Evolutionary conservation across 2,888 invertebrate species (phyloP), one percentile per base, ranked within the genome.

Genomic region (Dorcus parallelipipedus): DNA sequence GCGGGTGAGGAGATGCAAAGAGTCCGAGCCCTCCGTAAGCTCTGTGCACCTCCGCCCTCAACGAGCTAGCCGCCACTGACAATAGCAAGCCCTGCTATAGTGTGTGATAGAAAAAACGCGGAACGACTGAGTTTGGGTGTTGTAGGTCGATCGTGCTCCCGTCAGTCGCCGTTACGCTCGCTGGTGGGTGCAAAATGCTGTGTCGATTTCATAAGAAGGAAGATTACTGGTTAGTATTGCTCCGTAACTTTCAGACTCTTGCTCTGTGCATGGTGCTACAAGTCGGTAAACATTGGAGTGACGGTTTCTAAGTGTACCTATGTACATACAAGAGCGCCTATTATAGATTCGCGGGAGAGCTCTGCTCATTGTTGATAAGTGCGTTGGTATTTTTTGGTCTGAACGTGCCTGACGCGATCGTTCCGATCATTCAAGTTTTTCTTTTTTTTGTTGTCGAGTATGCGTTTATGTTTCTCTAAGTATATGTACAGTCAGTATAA

Each of bases 21-120:
- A 67, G 63, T 63, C 66, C 67, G 66, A 69, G 65, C 66, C 68
- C 69, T 68, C 69, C 66, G 57, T 63, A 62, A 62, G 59, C 61
- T 67, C 67, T 68, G 59, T 69, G 67, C 67, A 60, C 59, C 67
- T 64, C 69, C 67, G 67, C 64, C 71, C 70, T 68, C 70, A 72
- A 73, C 75, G 76, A 75, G 73, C 74, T 69, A 71, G 74, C 76
- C 75, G 74, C 71, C 72, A 76, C 76, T 76, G 75, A 73, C 73
- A 71, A 63, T 71, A 72, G 70, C 72, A 74, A 73, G 70, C 71
- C 69, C 70, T 69, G 69, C 64, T 63, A 61, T 66, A 58, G 61
- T 62, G 61, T 67, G 57, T 62, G 64, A 64, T 60, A 61, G 64
- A 61, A 58, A 62, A 58, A 62, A 62, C 59, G 59, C 60, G 61